Evolutionary conservation across 2,797 vertebrate genomes (phyloP).

Genomic region (Pangasius larnaudii): DNA sequence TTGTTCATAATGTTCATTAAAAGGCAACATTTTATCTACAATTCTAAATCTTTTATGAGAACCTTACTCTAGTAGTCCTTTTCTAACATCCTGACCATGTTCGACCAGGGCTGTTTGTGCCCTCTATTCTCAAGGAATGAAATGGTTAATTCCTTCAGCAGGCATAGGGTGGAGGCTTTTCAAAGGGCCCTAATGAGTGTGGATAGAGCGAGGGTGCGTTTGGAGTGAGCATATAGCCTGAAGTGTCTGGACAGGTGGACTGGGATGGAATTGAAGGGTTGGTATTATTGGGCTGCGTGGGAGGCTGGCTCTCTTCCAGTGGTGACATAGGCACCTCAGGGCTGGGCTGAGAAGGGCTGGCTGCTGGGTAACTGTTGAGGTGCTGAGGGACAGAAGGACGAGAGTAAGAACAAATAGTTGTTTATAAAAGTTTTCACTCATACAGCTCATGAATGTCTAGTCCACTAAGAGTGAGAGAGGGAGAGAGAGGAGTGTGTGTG

Average conservation of each 20-base stretch:
- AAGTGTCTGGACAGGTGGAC: conserved; percentile 75
- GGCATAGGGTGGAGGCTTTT: conserved; percentile 92
- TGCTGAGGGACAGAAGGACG: conserved; percentile 74
- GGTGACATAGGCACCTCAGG: conserved; percentile 68
- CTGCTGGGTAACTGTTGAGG: conserved; percentile 74
- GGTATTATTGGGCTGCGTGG: conserved; percentile 66
- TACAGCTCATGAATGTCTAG: neutral
- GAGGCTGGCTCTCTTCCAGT: conserved; percentile 71
- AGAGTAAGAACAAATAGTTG: neutral
- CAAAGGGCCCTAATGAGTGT: conserved; percentile 79
- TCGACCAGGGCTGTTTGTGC: neutral
- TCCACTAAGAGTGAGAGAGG: neutral
- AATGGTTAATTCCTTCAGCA: conserved; percentile 73
- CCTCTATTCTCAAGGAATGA: neutral
- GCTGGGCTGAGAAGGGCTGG: conserved; percentile 72
- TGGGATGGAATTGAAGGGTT: conserved; percentile 65
- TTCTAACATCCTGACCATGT: neutral
- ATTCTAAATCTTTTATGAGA: neutral
- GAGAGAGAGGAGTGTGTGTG: neutral
- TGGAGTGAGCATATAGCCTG: conserved; percentile 78
- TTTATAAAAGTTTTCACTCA: neutral
- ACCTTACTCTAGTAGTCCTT: neutral
- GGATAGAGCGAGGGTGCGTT: conserved; percentile 80
- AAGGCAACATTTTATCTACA: neutral
- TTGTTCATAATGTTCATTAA: neutral